phyloP scores from a whole-genome alignment of 2,888 invertebrate species.

The Eurytoma californica region DNA sequence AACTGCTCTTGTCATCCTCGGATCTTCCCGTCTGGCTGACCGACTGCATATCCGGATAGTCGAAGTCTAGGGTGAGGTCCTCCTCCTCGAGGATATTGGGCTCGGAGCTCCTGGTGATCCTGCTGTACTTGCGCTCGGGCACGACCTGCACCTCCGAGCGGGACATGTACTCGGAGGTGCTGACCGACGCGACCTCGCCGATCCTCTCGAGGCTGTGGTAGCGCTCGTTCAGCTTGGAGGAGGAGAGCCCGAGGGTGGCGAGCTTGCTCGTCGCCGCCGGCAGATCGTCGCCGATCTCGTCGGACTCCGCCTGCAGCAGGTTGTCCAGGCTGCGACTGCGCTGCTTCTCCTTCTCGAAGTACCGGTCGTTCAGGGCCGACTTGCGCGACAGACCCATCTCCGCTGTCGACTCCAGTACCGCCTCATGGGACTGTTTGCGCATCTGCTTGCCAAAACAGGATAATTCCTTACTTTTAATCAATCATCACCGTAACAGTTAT shows the following conservation, averaged over 20 bases:
- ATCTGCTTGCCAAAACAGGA: conserved; percentile 63
- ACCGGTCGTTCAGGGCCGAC: conserved; percentile 91
- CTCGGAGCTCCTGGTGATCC: conserved; percentile 73
- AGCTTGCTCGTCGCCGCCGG: conserved; percentile 79
- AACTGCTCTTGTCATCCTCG: conserved; percentile 76
- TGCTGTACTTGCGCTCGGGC: conserved; percentile 75
- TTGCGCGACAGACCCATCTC: conserved; percentile 82
- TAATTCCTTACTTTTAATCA: too few species aligned
- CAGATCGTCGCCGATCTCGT: not conserved
- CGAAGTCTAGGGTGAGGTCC: conserved; percentile 78
- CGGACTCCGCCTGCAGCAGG: conserved; percentile 79
- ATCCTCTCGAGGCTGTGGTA: conserved; percentile 89
- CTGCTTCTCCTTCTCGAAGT: conserved; percentile 89
- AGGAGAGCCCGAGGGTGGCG: conserved; percentile 87
- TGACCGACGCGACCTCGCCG: conserved; percentile 66
- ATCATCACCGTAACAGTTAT: too few species aligned
- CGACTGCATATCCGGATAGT: conserved; percentile 80
- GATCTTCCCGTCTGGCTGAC: conserved; percentile 74
- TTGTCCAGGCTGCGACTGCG: conserved; percentile 90
- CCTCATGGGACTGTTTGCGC: conserved; percentile 86
- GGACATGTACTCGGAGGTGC: conserved; percentile 73
- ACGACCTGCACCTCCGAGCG: conserved; percentile 71
- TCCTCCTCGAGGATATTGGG: conserved; percentile 73
- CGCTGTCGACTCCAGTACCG: conserved; percentile 73
- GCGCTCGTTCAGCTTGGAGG: conserved; percentile 90